phyloP scores from a whole-genome alignment of 2,797 vertebrate species.

The Percopsis omiscomaycus region DNA sequence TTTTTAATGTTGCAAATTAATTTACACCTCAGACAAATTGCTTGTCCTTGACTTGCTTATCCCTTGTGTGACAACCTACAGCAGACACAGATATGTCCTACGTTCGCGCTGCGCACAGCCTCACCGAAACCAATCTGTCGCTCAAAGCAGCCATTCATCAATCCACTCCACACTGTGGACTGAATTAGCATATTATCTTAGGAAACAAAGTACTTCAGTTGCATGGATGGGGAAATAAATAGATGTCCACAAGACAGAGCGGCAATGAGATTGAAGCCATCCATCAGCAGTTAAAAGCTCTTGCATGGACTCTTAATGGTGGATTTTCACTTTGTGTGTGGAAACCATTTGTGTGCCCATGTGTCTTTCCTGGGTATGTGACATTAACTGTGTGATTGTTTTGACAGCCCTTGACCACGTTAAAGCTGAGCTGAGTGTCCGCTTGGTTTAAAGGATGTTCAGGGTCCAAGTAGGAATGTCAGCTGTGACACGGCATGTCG shows the following conservation, averaged over 20 bases:
- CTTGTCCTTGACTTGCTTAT: slow-evolving; percentile 68
- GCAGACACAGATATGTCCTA: slow-evolving; percentile 32
- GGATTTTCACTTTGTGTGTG: slow-evolving; percentile 10
- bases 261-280: slow-evolving; percentile 51
- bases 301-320: neutral
- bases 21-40: slow-evolving; percentile 73
- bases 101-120: slow-evolving; percentile 6
- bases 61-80: slow-evolving; percentile 40
- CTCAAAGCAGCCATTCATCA: slow-evolving; percentile 49
- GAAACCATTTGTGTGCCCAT: slow-evolving; percentile 13
- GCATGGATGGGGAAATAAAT: slow-evolving; percentile 52
- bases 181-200: slow-evolving; percentile 56
- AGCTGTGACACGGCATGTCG: slow-evolving; percentile 33
- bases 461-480: slow-evolving; percentile 47
- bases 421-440: slow-evolving; percentile 44
- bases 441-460: slow-evolving; percentile 48
- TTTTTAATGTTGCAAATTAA: slow-evolving; percentile 72
- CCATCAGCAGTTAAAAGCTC: slow-evolving; percentile 39
- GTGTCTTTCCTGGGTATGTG: slow-evolving; percentile 30
- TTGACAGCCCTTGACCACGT: slow-evolving; percentile 55
- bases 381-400: slow-evolving; percentile 58
- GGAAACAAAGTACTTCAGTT: slow-evolving; percentile 49
- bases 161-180: slow-evolving; percentile 45
- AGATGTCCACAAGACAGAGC: slow-evolving; percentile 36
- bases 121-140: slow-evolving; percentile 51